Percentiles rank a stretch among this genome's conserved stretches.
phyloP scores from a whole-genome alignment of 2,113 vertebrate species.

The Barbus barbus region DNA sequence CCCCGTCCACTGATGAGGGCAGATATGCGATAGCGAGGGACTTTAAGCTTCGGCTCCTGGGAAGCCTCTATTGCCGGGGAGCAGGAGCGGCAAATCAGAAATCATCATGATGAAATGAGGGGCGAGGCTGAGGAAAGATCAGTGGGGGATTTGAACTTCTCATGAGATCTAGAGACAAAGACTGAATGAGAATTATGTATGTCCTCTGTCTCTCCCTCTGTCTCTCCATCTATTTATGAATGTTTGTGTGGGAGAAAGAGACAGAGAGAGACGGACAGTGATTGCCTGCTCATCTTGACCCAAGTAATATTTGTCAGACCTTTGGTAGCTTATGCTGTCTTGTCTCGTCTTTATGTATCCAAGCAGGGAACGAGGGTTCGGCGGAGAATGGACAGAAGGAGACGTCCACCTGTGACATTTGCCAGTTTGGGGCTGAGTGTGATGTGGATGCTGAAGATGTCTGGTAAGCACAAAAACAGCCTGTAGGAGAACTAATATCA shows the following conservation, averaged over 20 bases:
- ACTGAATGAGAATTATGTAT: constrained; percentile 47
- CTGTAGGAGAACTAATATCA: neutral
- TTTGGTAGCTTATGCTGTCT: constrained; percentile 23
- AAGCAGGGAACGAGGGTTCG: constrained; percentile 95
- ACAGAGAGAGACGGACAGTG: neutral
- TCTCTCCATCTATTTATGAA: neutral
- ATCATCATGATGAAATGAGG: constrained; percentile 70
- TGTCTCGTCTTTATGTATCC: constrained; percentile 60
- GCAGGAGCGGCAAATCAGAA: constrained; percentile 58
- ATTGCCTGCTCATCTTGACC: constrained; percentile 23
- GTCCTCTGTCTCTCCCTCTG: constrained; percentile 32
- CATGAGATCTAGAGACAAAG: constrained; percentile 61
- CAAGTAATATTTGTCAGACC: constrained; percentile 17
- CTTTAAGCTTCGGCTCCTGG: constrained; percentile 67
- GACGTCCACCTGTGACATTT: constrained; percentile 98
- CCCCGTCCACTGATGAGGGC: constrained; percentile 64
- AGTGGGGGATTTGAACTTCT: constrained; percentile 66
- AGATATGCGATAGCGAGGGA: constrained; percentile 62
- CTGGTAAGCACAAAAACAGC: constrained; percentile 78
- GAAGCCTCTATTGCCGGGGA: constrained; percentile 57
- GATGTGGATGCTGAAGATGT: constrained; percentile 99
- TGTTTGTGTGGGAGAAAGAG: neutral
- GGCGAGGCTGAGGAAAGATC: constrained; percentile 70
- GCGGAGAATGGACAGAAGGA: constrained; percentile 95
- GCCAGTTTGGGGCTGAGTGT: constrained; percentile 98